These are phyloP conservation scores for Raja brachyura DNA, from an alignment of 2,113 vertebrate genomes.

Conservation along the genomic window DNA sequence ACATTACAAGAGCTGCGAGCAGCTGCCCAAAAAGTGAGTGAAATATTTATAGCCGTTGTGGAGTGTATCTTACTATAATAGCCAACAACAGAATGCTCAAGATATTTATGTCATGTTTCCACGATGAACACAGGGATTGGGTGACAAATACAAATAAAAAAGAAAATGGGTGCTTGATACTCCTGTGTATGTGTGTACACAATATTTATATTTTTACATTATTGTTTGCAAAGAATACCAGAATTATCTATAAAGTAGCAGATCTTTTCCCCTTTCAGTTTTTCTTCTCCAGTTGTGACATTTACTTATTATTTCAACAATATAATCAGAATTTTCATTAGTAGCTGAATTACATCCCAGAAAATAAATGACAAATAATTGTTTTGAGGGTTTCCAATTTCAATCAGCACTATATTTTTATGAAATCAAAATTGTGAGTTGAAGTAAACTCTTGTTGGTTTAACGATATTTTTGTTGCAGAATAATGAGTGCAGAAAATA, in stretches of 20 bases:
- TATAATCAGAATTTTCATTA: background rate
- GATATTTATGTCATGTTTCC: background rate
- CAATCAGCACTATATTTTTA: background rate
- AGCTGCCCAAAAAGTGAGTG: slow-evolving; percentile 80
- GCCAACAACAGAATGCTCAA: background rate
- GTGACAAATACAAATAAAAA: background rate
- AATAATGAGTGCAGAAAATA: too few species aligned
- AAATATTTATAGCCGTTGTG: background rate
- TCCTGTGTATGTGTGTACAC: too few species aligned
- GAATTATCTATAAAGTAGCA: background rate
- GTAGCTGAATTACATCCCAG: background rate
- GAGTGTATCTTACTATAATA: background rate
- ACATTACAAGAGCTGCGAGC: slow-evolving; percentile 87
- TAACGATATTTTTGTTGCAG: too few species aligned
- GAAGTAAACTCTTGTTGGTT: too few species aligned
- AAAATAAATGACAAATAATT: background rate
- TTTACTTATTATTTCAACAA: background rate
- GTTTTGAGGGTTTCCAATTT: background rate
- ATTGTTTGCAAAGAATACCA: background rate
- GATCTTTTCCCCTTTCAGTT: background rate
- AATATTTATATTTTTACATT: too few species aligned
- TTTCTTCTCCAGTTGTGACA: background rate
- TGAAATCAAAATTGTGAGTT: background rate
- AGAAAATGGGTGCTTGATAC: background rate
- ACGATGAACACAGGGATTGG: background rate